Percentiles rank a stretch among this genome's conserved stretches.
Conservation (phyloP, 1,140 invertebrate species). For the Zaprionus ornatus region DNA sequence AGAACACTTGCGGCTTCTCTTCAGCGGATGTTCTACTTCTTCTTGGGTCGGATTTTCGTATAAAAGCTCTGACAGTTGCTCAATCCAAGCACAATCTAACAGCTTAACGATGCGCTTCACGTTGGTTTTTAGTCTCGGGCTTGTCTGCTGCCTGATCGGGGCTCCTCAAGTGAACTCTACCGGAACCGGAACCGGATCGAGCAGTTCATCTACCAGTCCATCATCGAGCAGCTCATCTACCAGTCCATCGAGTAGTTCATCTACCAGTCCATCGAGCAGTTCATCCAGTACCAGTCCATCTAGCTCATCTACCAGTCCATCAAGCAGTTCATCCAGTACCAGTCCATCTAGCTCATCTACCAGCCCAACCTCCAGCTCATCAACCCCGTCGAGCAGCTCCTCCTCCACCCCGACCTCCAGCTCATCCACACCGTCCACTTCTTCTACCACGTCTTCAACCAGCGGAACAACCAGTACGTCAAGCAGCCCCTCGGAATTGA, state of each 20-base stretch:
- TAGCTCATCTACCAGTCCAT: not conserved
- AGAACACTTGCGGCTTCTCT: not conserved
- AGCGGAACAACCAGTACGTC: no score
- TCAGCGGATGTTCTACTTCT: not conserved
- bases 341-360: not conserved
- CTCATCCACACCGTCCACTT: no score
- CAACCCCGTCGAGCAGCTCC: no score
- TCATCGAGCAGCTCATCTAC: no score
- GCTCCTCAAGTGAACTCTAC: not conserved
- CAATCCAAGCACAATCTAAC: not conserved
- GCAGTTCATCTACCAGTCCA: no score
- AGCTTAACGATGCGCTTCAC: conserved; percentile 2
- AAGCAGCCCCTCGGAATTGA: not conserved
- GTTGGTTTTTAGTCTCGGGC: not conserved
- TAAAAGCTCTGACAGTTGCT: not conserved
- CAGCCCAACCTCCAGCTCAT: no score
- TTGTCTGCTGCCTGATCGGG: not conserved
- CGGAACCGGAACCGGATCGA: no score
- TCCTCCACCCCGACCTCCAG: no score
- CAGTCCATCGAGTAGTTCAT: no score
- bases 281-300: no score
- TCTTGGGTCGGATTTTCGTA: not conserved
- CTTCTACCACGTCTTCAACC: no score
- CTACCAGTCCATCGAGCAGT: no score
- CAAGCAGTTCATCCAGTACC: not conserved